Percentiles rank a stretch among this genome's conserved stretches.
Evolutionary conservation across 2,888 invertebrate genomes (phyloP).

Genomic region (Zonitis immaculata): DNA sequence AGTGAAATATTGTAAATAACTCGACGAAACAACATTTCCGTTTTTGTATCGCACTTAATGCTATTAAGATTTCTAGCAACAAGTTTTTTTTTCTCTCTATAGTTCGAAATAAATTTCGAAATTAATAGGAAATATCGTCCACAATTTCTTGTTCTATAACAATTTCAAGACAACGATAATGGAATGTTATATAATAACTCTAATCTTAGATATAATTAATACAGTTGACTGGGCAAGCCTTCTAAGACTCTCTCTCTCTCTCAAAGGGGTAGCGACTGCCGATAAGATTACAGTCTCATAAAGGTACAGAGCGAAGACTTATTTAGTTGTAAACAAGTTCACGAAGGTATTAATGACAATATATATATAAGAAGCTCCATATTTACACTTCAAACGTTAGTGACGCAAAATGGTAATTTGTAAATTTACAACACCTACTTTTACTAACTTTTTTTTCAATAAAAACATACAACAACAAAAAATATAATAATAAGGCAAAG

Average conservation of each 20-base stretch:
- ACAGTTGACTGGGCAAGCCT: slow-evolving; percentile 17
- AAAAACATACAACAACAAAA: too few species aligned
- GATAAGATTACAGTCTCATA: slow-evolving; percentile 21
- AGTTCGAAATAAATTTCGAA: too few species aligned
- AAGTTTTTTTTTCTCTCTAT: not conserved
- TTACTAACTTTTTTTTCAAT: too few species aligned
- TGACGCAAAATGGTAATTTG: not conserved
- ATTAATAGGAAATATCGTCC: not conserved
- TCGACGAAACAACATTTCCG: not conserved
- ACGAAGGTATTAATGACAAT: slow-evolving; percentile 8
- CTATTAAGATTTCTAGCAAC: not conserved
- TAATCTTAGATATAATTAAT: slow-evolving; percentile 16
- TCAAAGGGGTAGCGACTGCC: slow-evolving; percentile 19
- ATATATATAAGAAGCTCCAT: slow-evolving; percentile 6
- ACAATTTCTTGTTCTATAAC: not conserved
- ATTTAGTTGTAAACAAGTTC: slow-evolving; percentile 15
- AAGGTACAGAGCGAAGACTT: slow-evolving; percentile 12
- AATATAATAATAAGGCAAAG: too few species aligned
- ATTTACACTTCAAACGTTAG: slow-evolving; percentile 6
- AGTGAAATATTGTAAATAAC: slow-evolving; percentile 7
- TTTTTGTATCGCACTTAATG: not conserved
- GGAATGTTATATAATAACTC: not conserved
- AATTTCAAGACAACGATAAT: too few species aligned
- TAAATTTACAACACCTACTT: not conserved
- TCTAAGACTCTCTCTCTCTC: slow-evolving; percentile 10